A percentile compares a stretch with the other conserved stretches of the same genome.
These are phyloP conservation scores for Bovichtus diacanthus DNA, from an alignment of 2,797 vertebrate genomes.

Conservation along the genomic window DNA sequence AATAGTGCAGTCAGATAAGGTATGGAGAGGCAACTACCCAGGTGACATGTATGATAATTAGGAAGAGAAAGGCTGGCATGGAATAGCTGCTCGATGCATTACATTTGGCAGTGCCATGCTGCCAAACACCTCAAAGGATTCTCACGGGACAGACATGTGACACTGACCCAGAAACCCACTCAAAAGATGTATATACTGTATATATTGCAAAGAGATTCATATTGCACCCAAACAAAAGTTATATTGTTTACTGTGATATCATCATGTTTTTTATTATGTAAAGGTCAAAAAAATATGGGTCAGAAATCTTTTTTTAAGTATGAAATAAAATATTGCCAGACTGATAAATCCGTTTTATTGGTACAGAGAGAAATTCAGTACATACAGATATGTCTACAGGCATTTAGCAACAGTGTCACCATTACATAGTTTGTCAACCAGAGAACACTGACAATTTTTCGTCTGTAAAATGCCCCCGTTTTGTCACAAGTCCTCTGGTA, in stretches of 20 bases:
- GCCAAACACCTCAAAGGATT: constrained; percentile 12
- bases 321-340: background rate
- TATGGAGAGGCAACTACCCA: background rate
- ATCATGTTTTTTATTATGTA: background rate
- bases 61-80: constrained; percentile 24
- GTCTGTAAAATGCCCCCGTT: background rate
- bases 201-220: constrained; percentile 4
- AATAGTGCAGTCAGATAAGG: constrained; percentile 41
- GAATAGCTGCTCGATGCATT: constrained; percentile 18
- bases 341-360: background rate
- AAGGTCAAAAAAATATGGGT: background rate
- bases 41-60: constrained; percentile 17
- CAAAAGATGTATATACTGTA: too few species aligned
- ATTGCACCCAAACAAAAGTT: background rate
- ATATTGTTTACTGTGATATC: background rate
- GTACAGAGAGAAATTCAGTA: background rate
- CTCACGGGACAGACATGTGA: constrained; percentile 11
- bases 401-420: background rate
- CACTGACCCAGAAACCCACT: constrained; percentile 27
- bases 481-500: too few species aligned
- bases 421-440: background rate
- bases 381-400: background rate
- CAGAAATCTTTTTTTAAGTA: background rate
- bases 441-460: background rate
- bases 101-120: constrained; percentile 7